These are phyloP conservation scores for Abscondita cerata DNA, from an alignment of 2,888 invertebrate genomes.

Conservation along the genomic window DNA sequence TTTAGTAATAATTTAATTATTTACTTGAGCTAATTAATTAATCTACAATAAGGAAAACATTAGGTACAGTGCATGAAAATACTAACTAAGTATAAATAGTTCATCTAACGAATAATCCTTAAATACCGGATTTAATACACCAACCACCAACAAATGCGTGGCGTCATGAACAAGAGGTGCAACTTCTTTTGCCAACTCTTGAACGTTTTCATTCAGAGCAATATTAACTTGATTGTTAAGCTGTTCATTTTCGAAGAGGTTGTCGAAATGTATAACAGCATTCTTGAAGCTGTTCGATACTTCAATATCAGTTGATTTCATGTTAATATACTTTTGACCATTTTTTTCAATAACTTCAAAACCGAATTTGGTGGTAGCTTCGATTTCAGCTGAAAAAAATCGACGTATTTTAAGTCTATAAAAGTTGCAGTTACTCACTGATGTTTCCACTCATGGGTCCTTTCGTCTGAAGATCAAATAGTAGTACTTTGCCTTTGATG, in stretches of 20 bases:
- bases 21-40: no score
- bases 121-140: constrained; percentile 3
- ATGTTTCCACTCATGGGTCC: background rate
- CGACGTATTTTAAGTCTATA: background rate
- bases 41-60: no score
- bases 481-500: constrained; percentile 17
- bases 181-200: constrained; percentile 5
- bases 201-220: constrained; percentile 11
- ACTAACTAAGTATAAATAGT: constrained; percentile 12
- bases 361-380: background rate
- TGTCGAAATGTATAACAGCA: background rate
- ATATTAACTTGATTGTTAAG: constrained; percentile 12
- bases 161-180: constrained; percentile 6
- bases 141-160: background rate
- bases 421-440: constrained; percentile 5
- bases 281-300: background rate
- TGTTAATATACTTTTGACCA: constrained; percentile 1
- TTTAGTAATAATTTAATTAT: no score
- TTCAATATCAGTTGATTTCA: background rate
- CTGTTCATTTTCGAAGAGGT: constrained; percentile 13
- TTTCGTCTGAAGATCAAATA: constrained; percentile 2
- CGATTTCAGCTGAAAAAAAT: constrained; percentile 1
- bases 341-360: background rate
- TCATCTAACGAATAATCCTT: constrained; percentile 13
- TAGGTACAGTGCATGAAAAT: no score